Evolutionary conservation across 2,113 vertebrate genomes (phyloP).

Genomic region (Pseudonaja textilis): DNA sequence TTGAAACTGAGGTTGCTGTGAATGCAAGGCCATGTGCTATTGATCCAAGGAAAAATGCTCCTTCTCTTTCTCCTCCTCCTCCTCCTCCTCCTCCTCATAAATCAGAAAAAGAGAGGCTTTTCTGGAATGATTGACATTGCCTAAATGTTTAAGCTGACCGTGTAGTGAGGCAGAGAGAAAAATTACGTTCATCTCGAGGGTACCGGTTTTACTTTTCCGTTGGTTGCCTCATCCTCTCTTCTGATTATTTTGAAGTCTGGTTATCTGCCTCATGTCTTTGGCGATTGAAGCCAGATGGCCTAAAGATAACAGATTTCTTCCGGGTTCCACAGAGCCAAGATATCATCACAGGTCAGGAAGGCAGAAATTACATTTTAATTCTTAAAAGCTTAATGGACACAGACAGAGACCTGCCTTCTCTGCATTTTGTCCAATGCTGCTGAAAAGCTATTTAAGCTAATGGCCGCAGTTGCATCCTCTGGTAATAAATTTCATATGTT

Average conservation of each 20-base stretch:
- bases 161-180: neutral
- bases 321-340: neutral
- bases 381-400: neutral
- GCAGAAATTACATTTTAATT: neutral
- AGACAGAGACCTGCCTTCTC: neutral
- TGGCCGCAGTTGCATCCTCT: neutral
- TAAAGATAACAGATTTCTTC: neutral
- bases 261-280: neutral
- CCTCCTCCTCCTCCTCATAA: neutral
- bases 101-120: neutral
- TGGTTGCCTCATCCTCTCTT: too few species aligned
- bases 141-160: neutral
- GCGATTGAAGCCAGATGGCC: neutral
- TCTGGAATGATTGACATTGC: neutral
- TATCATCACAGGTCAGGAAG: neutral
- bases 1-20: neutral
- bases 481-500: slow-evolving; percentile 1
- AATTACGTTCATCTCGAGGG: neutral
- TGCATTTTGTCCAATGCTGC: neutral
- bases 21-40: neutral
- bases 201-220: neutral
- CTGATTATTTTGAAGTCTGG: neutral
- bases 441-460: neutral
- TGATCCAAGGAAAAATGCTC: neutral
- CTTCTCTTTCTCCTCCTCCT: neutral